These are phyloP conservation scores for Eugnorisma glareosa DNA, from an alignment of 2,888 invertebrate genomes.

Conservation along the genomic window DNA sequence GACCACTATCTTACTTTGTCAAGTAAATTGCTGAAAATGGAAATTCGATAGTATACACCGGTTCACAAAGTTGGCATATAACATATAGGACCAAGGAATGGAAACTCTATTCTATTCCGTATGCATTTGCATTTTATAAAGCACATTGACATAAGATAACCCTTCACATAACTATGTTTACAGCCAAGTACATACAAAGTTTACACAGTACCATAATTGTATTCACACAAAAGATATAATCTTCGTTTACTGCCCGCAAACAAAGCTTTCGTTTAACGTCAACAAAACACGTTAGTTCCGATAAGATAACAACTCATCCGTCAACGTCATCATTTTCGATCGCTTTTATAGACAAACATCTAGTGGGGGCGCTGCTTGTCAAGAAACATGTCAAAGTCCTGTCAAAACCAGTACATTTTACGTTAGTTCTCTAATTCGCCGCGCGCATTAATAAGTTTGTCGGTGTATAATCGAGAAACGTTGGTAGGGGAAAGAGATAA, in stretches of 20 bases:
- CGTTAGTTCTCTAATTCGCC: constrained; percentile 15
- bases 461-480: constrained; percentile 37
- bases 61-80: background rate
- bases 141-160: background rate
- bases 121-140: background rate
- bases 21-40: background rate
- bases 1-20: background rate
- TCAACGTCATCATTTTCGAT: constrained; percentile 55
- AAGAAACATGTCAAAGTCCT: background rate
- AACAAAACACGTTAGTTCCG: constrained; percentile 46
- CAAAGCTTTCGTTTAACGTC: constrained; percentile 42
- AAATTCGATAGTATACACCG: background rate
- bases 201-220: constrained; percentile 10
- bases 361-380: constrained; percentile 22
- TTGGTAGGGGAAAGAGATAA: constrained; percentile 69
- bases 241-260: constrained; percentile 45
- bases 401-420: constrained; percentile 16
- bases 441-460: constrained; percentile 20
- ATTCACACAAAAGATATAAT: constrained; percentile 44
- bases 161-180: background rate
- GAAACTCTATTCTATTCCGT: background rate
- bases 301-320: constrained; percentile 54
- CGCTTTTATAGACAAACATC: constrained; percentile 30
- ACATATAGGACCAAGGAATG: background rate
- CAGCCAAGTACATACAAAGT: background rate